Conservation (phyloP, 2,797 vertebrate species). For the Spinibarbus caldwelli region DNA sequence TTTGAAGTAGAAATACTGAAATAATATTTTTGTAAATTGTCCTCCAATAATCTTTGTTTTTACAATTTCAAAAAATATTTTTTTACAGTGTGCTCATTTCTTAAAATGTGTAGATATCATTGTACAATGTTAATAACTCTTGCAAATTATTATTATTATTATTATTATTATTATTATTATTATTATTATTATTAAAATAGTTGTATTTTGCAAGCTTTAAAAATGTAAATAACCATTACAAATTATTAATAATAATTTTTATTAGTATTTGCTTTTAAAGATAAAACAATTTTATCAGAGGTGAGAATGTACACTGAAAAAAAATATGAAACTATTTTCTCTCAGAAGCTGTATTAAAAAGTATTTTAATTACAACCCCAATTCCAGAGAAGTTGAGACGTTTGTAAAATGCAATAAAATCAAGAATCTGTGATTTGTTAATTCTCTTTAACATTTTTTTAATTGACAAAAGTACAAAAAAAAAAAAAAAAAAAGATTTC, state of each 20-base stretch:
- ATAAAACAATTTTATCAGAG: constrained; percentile 1
- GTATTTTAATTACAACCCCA: neutral
- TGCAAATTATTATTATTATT: neutral
- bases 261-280: constrained; percentile 3
- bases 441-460: too few relatives aligned
- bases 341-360: neutral
- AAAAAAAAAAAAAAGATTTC: too few relatives aligned
- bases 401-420: too few relatives aligned
- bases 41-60: neutral
- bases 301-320: neutral
- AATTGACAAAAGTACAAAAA: too few relatives aligned
- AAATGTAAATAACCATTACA: constrained; percentile 34
- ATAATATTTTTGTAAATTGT: neutral
- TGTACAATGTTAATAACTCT: constrained; percentile 47
- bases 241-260: neutral
- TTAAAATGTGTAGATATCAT: neutral
- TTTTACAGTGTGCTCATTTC: neutral
- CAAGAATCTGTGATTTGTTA: too few relatives aligned
- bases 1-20: neutral
- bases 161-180: neutral
- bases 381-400: too few relatives aligned
- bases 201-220: neutral
- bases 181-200: neutral
- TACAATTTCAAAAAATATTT: neutral
- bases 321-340: too few relatives aligned